Base-by-base conservation (phyloP, 2,113 vertebrate genomes). In the Notothenia rossii region DNA sequence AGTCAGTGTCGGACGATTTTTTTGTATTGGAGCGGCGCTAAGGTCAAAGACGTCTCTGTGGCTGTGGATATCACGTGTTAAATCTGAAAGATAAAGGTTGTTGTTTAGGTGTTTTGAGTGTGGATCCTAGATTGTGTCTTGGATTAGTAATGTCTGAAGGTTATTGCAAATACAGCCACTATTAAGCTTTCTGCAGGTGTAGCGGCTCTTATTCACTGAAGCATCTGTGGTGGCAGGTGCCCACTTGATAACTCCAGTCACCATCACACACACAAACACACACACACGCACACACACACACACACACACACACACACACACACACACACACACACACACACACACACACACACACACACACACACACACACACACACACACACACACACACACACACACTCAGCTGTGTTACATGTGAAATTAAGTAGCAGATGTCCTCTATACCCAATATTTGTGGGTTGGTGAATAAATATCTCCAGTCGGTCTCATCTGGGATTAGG, bases 201-300 rank as follows among this genome's bases (percentile, higher is more conserved):
- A 18, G 63, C 13, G 29, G 58, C 54, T 86, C 7, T 81, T 75
- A 79, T 88, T 85, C 53, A 62, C 55, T 54, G 11, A 81, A 89
- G 75, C 81, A 83, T 88, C 85, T 84, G 83, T 15, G 56, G 43
- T 66, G 67, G 77, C 85, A 84, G 78, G 89, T 78, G 85, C 65
- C 69, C 72, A 25, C 74, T 66, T 59, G 60, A 75, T 69, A 75
- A 75, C 66, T 72, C 65, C 81, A 61, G 72, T 83, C 59, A 53
- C 36, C 36, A 40, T 40, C 25, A 45, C n/a, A 74, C 62, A 58
- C 50, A 70, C 56, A 36, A 40, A 74, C 58, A 63, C 59, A 13
- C 25, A 45, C n/a, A 74, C 62, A 58, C 50, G 65, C 56, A 36
- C 46, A 74, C 58, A 55, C 73, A 61, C 60, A 33, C 70, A 63